Percentiles rank a stretch among this genome's conserved stretches.
Evolutionary conservation across 2,113 vertebrate genomes (phyloP).

Genomic region (Phalacrocorax carbo): DNA sequence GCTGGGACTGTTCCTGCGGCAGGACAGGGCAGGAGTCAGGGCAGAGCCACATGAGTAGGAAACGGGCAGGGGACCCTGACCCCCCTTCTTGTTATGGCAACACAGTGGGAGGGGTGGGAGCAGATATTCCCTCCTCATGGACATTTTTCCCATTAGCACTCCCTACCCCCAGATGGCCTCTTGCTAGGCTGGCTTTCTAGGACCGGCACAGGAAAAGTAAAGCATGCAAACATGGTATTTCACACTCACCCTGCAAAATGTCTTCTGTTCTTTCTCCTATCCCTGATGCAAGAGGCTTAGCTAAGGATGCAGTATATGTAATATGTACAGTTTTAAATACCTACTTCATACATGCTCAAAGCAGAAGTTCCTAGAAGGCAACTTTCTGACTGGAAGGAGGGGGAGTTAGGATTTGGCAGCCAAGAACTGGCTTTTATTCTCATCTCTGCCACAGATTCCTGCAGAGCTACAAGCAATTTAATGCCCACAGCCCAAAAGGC

Average conservation of each 20-base stretch:
- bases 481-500: constrained; percentile 14
- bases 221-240: background rate
- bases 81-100: background rate
- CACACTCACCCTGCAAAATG: background rate
- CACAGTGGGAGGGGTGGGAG: background rate
- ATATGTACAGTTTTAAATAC: constrained; percentile 34
- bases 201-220: background rate
- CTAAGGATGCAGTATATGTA: background rate
- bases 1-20: background rate
- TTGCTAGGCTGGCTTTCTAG: background rate
- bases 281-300: background rate
- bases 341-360: constrained; percentile 33
- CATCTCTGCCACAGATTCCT: constrained; percentile 31
- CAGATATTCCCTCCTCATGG: background rate
- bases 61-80: background rate
- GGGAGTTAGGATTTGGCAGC: background rate
- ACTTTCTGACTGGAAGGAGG: constrained; percentile 18
- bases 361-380: constrained; percentile 51
- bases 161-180: background rate
- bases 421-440: constrained; percentile 35
- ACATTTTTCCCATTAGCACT: background rate
- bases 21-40: background rate
- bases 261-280: background rate
- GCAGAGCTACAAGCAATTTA: constrained; percentile 10
- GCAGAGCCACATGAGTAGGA: background rate